Evolutionary conservation across 2,888 invertebrate species (phyloP).

Genomic region (Pandemis cinnamomeana): DNA sequence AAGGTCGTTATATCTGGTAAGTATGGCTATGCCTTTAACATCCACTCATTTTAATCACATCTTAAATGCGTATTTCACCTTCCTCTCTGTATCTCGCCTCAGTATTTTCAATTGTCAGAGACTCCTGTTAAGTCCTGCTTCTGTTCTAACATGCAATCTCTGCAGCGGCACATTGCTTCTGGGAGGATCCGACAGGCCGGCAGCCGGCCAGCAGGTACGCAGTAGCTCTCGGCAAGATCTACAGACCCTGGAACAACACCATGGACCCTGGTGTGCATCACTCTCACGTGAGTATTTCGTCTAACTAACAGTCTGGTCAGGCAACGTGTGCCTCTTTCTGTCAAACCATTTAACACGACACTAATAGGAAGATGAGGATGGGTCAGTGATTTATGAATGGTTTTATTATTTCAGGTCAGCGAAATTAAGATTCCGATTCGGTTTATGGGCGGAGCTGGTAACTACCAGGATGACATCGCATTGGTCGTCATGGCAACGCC

Average conservation of each 20-base stretch:
- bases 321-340: too few species aligned
- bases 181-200: conserved; percentile 18
- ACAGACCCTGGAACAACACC: conserved; percentile 13
- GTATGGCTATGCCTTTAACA: too few species aligned
- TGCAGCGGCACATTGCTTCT: conserved; percentile 41
- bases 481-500: conserved; percentile 2
- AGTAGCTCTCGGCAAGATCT: conserved; percentile 20
- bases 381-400: not conserved
- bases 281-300: conserved; percentile 6
- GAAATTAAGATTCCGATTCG: conserved; percentile 18
- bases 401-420: conserved; percentile 17
- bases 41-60: too few species aligned
- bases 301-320: too few species aligned
- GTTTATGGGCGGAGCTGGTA: conserved; percentile 3
- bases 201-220: conserved; percentile 12
- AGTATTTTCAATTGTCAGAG: too few species aligned
- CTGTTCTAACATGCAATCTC: not conserved
- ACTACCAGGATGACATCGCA: conserved; percentile 38
- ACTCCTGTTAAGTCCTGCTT: too few species aligned
- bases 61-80: too few species aligned
- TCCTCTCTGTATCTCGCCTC: too few species aligned
- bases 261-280: not conserved
- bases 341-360: too few species aligned
- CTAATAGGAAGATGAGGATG: too few species aligned
- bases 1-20: too few species aligned